phyloP scores from a whole-genome alignment of 35 echinoderm and acorn worm genomes.

The Chiridota heheva region DNA sequence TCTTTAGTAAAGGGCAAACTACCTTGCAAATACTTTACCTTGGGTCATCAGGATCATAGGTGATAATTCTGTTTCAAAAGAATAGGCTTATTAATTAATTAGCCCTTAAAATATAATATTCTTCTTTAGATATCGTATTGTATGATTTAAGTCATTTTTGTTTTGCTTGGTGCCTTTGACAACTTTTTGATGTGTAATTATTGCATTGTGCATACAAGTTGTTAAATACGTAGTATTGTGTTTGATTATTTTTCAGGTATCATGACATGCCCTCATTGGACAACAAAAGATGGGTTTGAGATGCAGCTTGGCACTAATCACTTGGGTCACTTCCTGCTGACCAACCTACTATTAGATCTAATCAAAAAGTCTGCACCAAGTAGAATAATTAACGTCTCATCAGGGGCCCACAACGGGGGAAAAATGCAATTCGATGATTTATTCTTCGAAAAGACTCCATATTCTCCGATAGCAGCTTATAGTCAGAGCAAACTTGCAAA shows the following conservation, averaged over 20 bases:
- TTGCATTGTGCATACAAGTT: background rate
- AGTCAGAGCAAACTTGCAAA: slow-evolving; percentile 60
- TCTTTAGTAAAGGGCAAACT: too few species aligned
- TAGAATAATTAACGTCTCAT: slow-evolving; percentile 58
- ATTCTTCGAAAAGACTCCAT: slow-evolving; percentile 13
- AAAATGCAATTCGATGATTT: slow-evolving; percentile 52
- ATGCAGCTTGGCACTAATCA: slow-evolving; percentile 61
- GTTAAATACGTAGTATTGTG: too few species aligned
- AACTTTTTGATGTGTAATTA: background rate
- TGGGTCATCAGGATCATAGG: too few species aligned
- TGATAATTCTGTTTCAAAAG: too few species aligned
- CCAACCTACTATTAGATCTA: slow-evolving; percentile 51
- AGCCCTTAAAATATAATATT: too few species aligned
- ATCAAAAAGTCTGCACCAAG: slow-evolving; percentile 48
- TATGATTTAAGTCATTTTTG: too few species aligned
- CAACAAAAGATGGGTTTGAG: slow-evolving; percentile 72
- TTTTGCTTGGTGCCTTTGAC: background rate
- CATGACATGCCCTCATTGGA: slow-evolving; percentile 28
- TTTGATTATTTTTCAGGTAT: slow-evolving; percentile 27
- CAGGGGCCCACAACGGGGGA: background rate
- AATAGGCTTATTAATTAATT: too few species aligned
- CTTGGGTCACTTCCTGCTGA: slow-evolving; percentile 57
- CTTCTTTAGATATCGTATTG: too few species aligned
- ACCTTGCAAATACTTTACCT: too few species aligned
- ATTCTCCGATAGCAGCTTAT: slow-evolving; percentile 21